phyloP scores from a whole-genome alignment of 2,888 invertebrate species.

The Callimorpha dominula region DNA sequence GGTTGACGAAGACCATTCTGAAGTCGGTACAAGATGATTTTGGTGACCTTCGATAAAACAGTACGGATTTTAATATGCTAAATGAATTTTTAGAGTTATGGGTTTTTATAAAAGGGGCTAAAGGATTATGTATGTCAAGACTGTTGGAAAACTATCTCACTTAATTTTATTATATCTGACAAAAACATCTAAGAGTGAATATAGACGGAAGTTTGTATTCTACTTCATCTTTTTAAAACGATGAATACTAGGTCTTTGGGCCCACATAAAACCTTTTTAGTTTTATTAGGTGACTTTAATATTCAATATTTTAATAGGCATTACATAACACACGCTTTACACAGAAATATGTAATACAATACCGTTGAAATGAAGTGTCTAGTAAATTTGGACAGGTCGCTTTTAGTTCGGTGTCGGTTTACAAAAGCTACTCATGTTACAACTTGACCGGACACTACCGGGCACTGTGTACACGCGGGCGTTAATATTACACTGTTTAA shows the following conservation, averaged over 20 bases:
- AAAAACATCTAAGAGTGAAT: neutral
- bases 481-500: conserved; percentile 24
- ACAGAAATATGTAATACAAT: conserved; percentile 60
- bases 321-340: conserved; percentile 36
- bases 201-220: too few relatives aligned
- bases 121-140: too few relatives aligned
- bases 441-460: conserved; percentile 49
- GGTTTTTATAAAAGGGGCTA: too few relatives aligned
- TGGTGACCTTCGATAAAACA: too few relatives aligned
- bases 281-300: neutral
- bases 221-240: too few relatives aligned
- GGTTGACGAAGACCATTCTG: too few relatives aligned
- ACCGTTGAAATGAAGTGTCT: conserved; percentile 63
- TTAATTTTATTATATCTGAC: neutral
- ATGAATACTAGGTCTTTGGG: too few relatives aligned
- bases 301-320: conserved; percentile 2
- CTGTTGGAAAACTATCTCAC: neutral
- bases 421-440: conserved; percentile 57
- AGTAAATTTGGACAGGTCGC: conserved; percentile 72
- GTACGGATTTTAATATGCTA: too few relatives aligned
- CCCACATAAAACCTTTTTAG: too few relatives aligned
- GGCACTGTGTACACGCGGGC: conserved; percentile 33
- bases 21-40: too few relatives aligned
- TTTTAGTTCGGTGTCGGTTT: conserved; percentile 76
- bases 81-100: too few relatives aligned